A percentile compares a stretch with the other conserved stretches of the same genome.
phyloP scores from a whole-genome alignment of 2,113 vertebrate genomes.

The Saiga tatarica region DNA sequence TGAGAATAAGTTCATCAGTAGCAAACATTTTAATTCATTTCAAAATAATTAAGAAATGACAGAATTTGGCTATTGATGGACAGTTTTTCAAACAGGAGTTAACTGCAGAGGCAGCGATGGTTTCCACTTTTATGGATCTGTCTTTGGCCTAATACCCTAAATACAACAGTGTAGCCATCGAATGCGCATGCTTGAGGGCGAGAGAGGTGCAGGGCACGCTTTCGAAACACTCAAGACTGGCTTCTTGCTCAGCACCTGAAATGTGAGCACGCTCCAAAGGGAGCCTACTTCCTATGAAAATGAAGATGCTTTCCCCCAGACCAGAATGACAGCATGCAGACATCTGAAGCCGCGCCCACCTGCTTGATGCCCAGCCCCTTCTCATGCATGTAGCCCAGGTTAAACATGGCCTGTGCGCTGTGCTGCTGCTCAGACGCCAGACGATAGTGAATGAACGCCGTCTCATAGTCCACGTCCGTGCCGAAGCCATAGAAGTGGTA shows the following conservation, averaged over 20 bases:
- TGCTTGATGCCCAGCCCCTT: constrained; percentile 98
- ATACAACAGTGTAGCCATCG: not conserved
- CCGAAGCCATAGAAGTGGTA: constrained; percentile 99
- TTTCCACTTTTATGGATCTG: not conserved
- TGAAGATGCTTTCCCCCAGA: not conserved
- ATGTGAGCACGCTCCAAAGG: not conserved
- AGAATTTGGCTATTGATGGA: not conserved
- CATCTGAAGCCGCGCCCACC: constrained; percentile 77
- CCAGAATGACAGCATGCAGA: not conserved
- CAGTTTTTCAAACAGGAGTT: not conserved
- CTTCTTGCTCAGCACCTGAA: not conserved
- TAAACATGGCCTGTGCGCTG: constrained; percentile 98
- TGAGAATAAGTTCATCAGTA: not conserved
- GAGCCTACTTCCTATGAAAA: not conserved
- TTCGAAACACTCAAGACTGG: not conserved
- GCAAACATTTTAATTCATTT: constrained; percentile 12
- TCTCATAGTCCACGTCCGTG: constrained; percentile 97
- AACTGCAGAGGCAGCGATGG: not conserved
- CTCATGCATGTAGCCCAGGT: constrained; percentile 98
- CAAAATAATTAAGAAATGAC: not conserved
- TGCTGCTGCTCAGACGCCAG: constrained; percentile 98
- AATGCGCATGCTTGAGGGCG: too few relatives aligned
- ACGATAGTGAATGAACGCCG: constrained; percentile 96
- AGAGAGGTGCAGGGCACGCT: not conserved
- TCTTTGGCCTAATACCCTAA: not conserved